Evolutionary conservation across 2,797 vertebrate genomes (phyloP), one percentile per base, ranked within the genome.

Genomic region (Enteromius mattozi): DNA sequence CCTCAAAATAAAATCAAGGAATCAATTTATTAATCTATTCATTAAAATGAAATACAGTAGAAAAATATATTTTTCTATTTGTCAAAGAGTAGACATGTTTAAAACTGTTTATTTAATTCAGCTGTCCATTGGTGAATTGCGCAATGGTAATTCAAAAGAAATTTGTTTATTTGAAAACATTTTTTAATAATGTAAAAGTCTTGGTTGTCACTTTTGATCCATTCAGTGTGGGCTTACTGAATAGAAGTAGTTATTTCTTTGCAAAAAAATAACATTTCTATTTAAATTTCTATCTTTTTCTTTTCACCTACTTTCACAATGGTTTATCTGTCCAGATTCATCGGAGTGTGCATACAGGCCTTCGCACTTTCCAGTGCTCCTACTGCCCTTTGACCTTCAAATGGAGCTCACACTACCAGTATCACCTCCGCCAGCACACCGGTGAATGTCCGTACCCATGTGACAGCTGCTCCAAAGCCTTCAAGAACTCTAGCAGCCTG

Each of bases 381-480:
- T 96, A 97, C 81, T 99, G 97, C 84, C 96, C 97, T 47, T 92
- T 97, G 89, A 96, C 97, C 79, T 99, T 99, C 88, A 98, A 98
- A 87, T 98, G 97, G 96, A 98, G 97, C 4, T 99, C 97, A 0
- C 97, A 98, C 85, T 97, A 98, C 90, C 97, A 98, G 87, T 98
- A 98, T 91, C 97, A 99, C 90, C 95, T 97, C 88, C 96, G 97
- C 0, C 97, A 97, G 91, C 97, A 98, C 92, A 98, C 97, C 0
- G 97, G 97, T 0, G 97, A 98, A 90, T 96, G 96, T 85, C 97
- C 97, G 0, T 98, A 98, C 91, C 95, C 94, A 3, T 98, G 97
- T 75, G 95, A 97, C 3, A 94, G 93, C 45, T 99, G 97, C 84
- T 96, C 96, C 83, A 99, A 99, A 89, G 97, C 97, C 89, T 99